Evolutionary conservation across 2,888 invertebrate species (phyloP).

Genomic region (Eupithecia pulchellata): DNA sequence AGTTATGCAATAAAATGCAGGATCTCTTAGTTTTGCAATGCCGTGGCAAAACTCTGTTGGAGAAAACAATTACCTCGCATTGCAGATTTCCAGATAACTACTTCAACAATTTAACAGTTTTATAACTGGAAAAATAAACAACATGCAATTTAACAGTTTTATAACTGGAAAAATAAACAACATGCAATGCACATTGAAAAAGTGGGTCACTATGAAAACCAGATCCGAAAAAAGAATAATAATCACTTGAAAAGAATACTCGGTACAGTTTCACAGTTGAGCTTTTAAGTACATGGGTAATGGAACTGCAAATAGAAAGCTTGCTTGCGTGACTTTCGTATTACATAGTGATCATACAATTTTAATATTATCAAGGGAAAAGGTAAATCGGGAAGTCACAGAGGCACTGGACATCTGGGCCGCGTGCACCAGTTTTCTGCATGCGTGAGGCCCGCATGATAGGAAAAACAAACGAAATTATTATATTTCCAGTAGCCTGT

Average conservation of each 20-base stretch:
- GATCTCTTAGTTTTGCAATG: conserved; percentile 11
- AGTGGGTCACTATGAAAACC: not conserved
- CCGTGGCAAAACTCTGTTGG: not conserved
- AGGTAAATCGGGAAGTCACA: too few relatives aligned
- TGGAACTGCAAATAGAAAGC: not conserved
- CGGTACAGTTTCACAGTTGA: not conserved
- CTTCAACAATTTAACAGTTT: not conserved
- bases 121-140: not conserved
- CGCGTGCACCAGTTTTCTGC: too few relatives aligned
- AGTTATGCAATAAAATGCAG: conserved; percentile 28
- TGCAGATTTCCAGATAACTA: not conserved
- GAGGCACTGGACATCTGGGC: too few relatives aligned
- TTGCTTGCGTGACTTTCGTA: not conserved
- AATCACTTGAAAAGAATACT: not conserved
- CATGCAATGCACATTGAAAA: not conserved
- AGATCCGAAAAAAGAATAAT: not conserved
- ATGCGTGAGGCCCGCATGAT: too few relatives aligned
- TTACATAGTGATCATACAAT: not conserved
- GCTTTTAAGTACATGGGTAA: not conserved
- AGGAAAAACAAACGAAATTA: too few relatives aligned
- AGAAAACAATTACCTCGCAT: not conserved
- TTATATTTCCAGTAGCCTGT: too few relatives aligned
- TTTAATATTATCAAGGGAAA: too few relatives aligned
- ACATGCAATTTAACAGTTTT: too few relatives aligned
- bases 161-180: not conserved